These are phyloP conservation scores for Tetraneura akinire DNA, from an alignment of 1,140 invertebrate species.

Conservation along the genomic window DNA sequence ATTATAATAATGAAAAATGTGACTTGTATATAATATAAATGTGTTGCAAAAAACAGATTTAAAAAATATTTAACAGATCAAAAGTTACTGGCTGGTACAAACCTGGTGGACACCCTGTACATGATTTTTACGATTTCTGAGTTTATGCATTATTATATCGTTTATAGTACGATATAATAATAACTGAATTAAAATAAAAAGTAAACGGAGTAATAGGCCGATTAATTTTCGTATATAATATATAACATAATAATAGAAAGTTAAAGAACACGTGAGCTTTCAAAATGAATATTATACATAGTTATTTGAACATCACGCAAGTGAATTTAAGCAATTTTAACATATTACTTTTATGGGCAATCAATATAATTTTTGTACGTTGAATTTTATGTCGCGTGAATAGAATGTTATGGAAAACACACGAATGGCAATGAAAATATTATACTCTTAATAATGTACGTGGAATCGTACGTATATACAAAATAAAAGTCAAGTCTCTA, in stretches of 20 bases:
- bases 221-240: not conserved
- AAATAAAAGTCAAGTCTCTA: not conserved
- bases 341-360: not conserved
- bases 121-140: too few relatives aligned
- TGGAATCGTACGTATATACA: not conserved
- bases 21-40: too few relatives aligned
- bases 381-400: conserved; percentile 2
- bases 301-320: conserved; percentile 24
- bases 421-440: not conserved
- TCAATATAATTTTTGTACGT: not conserved
- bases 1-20: too few relatives aligned
- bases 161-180: not conserved
- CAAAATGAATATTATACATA: not conserved
- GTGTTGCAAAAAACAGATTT: too few relatives aligned
- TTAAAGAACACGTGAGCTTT: conserved; percentile 1
- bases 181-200: not conserved
- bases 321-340: conserved; percentile 16
- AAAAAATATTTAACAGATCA: too few relatives aligned
- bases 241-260: not conserved
- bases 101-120: too few relatives aligned
- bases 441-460: too few relatives aligned
- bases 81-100: too few relatives aligned
- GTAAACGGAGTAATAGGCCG: not conserved
- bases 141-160: too few relatives aligned
- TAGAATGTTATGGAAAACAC: not conserved